Percentiles rank a stretch among this genome's conserved stretches.
Evolutionary conservation across 2,888 invertebrate genomes (phyloP).

Genomic region (Oligia strigilis): DNA sequence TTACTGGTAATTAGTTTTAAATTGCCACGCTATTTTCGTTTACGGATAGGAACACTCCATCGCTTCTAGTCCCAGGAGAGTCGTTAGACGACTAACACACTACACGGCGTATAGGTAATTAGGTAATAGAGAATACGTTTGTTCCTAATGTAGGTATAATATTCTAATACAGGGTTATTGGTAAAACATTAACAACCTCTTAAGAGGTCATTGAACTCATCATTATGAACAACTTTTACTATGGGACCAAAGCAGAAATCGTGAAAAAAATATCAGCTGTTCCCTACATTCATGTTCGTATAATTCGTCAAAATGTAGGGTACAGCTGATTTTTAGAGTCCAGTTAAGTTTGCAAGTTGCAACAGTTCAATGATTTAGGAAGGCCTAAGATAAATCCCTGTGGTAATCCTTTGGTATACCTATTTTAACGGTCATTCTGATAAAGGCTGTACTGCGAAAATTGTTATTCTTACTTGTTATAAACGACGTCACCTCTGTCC

Average conservation of each 20-base stretch:
- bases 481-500: conserved; percentile 91
- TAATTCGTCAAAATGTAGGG: too few species aligned
- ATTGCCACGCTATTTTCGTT: conserved; percentile 42
- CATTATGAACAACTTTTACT: too few species aligned
- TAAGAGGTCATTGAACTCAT: too few species aligned
- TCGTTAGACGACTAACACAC: conserved; percentile 7
- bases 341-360: not conserved
- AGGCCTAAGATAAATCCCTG: conserved; percentile 2
- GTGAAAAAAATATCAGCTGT: too few species aligned
- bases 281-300: too few species aligned
- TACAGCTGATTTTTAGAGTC: too few species aligned
- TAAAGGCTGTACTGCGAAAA: not conserved
- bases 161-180: not conserved
- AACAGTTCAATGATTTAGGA: not conserved
- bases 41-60: conserved; percentile 44
- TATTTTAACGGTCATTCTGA: not conserved
- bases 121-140: not conserved
- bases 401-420: not conserved
- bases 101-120: not conserved
- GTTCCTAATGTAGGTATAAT: not conserved
- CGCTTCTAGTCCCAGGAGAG: conserved; percentile 12
- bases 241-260: too few species aligned
- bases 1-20: conserved; percentile 50
- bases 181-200: too few species aligned
- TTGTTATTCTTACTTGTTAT: conserved; percentile 90